These are phyloP conservation scores for Egretta garzetta DNA, from an alignment of 2,113 vertebrate species.

Conservation along the genomic window DNA sequence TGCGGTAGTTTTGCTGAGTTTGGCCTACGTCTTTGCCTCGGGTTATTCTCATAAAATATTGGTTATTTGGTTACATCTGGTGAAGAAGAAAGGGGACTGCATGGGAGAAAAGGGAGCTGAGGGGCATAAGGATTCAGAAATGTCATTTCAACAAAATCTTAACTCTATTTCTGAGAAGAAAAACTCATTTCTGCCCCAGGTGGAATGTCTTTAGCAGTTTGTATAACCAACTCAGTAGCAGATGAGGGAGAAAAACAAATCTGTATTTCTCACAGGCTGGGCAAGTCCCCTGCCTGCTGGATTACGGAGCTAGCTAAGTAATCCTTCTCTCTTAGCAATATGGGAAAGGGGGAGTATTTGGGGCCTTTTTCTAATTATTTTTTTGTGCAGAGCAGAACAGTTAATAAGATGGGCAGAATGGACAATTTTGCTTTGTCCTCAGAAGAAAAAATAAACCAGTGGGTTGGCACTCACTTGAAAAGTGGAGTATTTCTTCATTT, in stretches of 20 bases:
- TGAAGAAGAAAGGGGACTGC: not conserved
- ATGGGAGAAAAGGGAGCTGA: not conserved
- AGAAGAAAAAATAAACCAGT: not conserved
- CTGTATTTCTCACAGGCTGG: not conserved
- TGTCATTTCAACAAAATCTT: not conserved
- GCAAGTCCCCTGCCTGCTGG: not conserved
- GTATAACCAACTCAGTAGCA: not conserved
- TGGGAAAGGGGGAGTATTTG: not conserved
- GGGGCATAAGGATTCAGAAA: not conserved
- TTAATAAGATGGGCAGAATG: not conserved
- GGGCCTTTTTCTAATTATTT: not conserved
- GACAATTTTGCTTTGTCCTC: not conserved
- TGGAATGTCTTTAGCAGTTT: not conserved
- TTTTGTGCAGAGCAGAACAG: not conserved
- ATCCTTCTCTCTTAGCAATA: not conserved
- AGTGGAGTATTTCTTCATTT: not conserved
- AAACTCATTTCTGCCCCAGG: not conserved
- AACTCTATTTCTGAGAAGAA: not conserved
- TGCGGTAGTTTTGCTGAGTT: not conserved
- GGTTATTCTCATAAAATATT: not conserved
- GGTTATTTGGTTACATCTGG: not conserved
- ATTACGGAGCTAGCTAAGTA: not conserved
- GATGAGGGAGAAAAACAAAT: not conserved
- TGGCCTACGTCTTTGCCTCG: not conserved
- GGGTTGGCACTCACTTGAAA: not conserved